Evolutionary conservation across 1,140 invertebrate genomes (phyloP).

Genomic region (Drosophila chauvacae): DNA sequence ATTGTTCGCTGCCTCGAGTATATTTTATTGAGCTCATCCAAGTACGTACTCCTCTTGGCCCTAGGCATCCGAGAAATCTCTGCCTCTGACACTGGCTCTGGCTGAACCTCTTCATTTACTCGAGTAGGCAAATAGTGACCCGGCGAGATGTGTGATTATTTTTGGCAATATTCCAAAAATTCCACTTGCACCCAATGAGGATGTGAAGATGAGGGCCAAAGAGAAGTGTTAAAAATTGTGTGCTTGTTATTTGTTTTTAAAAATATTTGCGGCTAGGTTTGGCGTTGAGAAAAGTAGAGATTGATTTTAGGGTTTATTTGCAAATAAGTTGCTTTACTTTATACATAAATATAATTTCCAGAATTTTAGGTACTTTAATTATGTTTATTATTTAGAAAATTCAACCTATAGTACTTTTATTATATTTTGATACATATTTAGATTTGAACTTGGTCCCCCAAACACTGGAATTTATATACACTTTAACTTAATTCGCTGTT

Average conservation of each 20-base stretch:
- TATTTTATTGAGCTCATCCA: conserved; percentile 46
- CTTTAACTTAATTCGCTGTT: background rate
- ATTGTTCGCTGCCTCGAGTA: conserved; percentile 56
- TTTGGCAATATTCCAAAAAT: conserved; percentile 44
- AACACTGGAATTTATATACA: background rate
- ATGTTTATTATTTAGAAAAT: background rate
- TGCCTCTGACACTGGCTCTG: conserved; percentile 2
- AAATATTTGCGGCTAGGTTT: background rate
- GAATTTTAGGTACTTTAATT: too few species aligned
- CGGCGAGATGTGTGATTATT: conserved; percentile 24
- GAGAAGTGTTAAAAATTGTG: conserved; percentile 12
- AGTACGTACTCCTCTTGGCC: conserved; percentile 28
- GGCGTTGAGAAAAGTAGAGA: background rate
- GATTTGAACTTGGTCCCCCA: background rate
- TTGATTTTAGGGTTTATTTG: background rate
- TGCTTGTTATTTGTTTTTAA: conserved; percentile 2
- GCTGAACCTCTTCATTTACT: conserved; percentile 50
- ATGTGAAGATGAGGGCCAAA: conserved; percentile 23
- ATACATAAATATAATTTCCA: background rate
- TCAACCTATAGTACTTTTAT: background rate
- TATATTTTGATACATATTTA: background rate
- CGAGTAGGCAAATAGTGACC: conserved; percentile 43
- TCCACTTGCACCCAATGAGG: conserved; percentile 30
- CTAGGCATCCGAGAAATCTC: conserved; percentile 30
- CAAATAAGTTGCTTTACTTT: fast-evolving